Evolutionary conservation across 2,888 invertebrate species (phyloP).

Genomic region (Cyaniris semiargus): DNA sequence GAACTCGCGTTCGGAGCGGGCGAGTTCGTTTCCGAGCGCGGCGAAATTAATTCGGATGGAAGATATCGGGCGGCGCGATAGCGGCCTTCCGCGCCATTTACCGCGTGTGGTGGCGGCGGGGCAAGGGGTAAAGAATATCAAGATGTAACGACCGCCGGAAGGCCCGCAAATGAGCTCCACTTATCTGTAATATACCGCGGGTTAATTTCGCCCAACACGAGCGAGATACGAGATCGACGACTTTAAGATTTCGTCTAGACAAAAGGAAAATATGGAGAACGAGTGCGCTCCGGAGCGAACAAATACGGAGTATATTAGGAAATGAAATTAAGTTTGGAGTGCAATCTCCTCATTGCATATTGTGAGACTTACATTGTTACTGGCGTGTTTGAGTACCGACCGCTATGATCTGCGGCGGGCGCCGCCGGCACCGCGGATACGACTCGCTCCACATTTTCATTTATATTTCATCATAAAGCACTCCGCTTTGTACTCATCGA

Average conservation of each 20-base stretch:
- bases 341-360: conserved; percentile 62
- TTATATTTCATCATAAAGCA: conserved; percentile 18
- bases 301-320: conserved; percentile 73
- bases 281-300: conserved; percentile 67
- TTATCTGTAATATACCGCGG: conserved; percentile 79
- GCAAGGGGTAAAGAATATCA: conserved; percentile 80
- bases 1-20: conserved; percentile 71
- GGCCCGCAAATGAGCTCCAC: conserved; percentile 81
- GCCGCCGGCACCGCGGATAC: conserved; percentile 46
- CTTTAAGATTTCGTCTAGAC: conserved; percentile 65
- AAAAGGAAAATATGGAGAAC: conserved; percentile 78
- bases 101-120: conserved; percentile 73
- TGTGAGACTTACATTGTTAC: conserved; percentile 43
- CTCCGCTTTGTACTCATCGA: conserved; percentile 13
- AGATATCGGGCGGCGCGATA: conserved; percentile 78
- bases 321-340: conserved; percentile 75
- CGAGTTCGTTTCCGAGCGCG: conserved; percentile 69
- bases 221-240: conserved; percentile 68
- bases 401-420: conserved; percentile 45
- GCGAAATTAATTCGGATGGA: conserved; percentile 80
- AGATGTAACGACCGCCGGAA: conserved; percentile 80
- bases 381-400: conserved; percentile 41
- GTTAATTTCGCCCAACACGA: conserved; percentile 80
- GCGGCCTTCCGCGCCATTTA: conserved; percentile 79
- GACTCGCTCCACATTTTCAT: conserved; percentile 29